Percentiles rank a stretch among this genome's conserved stretches.
Evolutionary conservation across 2,888 invertebrate species (phyloP).

Genomic region (Temnothorax ravouxi): DNA sequence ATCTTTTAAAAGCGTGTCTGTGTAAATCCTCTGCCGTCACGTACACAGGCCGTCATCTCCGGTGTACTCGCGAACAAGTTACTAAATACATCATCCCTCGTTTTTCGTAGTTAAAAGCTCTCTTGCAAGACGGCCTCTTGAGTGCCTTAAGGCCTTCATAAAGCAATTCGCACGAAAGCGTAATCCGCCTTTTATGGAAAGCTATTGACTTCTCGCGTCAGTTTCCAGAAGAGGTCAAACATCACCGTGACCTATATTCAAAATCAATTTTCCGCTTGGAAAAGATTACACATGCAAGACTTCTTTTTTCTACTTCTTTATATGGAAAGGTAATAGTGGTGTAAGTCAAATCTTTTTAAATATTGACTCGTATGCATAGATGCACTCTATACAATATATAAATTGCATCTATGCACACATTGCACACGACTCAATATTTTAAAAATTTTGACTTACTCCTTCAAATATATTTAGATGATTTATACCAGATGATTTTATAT

Average conservation of each 20-base stretch:
- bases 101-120: slow-evolving; percentile 61
- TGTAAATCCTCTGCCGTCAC: slow-evolving; percentile 2
- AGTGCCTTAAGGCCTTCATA: slow-evolving; percentile 58
- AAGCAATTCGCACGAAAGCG: slow-evolving; percentile 52
- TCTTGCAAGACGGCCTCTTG: slow-evolving; percentile 49
- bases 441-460: too few relatives aligned
- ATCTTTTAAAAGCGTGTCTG: not conserved
- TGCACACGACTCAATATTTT: too few relatives aligned
- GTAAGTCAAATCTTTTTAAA: too few relatives aligned
- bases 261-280: slow-evolving; percentile 30
- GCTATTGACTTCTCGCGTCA: slow-evolving; percentile 69
- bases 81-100: slow-evolving; percentile 51
- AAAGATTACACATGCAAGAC: not conserved
- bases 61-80: slow-evolving; percentile 55
- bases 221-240: slow-evolving; percentile 60
- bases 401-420: too few relatives aligned
- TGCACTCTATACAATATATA: too few relatives aligned
- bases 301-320: not conserved
- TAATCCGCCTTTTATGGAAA: slow-evolving; percentile 64
- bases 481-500: not conserved
- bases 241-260: slow-evolving; percentile 39
- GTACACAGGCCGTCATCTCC: slow-evolving; percentile 1
- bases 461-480: not conserved
- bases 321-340: not conserved
- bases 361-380: too few relatives aligned